Percentiles rank a stretch among this genome's conserved stretches.
phyloP scores from a whole-genome alignment of 2,797 vertebrate species.

The Benthosema pterotum region DNA sequence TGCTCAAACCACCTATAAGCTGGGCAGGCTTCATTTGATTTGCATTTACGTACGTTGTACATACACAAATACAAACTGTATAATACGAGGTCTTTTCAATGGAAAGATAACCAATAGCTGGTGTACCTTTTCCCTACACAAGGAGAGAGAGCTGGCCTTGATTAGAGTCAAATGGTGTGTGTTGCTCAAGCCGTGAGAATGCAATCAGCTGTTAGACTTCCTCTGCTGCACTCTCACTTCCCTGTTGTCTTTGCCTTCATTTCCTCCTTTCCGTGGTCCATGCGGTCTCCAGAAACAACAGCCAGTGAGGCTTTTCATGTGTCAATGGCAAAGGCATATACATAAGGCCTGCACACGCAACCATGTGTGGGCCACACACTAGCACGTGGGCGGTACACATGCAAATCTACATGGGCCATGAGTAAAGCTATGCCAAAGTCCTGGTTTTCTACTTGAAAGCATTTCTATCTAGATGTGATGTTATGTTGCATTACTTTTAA shows the following conservation, averaged over 20 bases:
- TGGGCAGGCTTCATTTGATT: no score
- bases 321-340: not conserved
- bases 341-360: not conserved
- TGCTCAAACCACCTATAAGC: no score
- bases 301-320: not conserved
- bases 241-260: slow-evolving; percentile 7
- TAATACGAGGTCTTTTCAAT: no score
- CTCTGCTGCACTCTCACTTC: slow-evolving; percentile 1
- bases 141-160: not conserved
- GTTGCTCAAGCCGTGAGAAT: not conserved
- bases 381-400: not conserved
- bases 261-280: not conserved
- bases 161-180: slow-evolving; percentile 1
- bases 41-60: no score
- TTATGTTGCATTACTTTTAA: slow-evolving; percentile 5
- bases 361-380: not conserved
- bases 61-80: no score
- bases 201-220: slow-evolving; percentile 6
- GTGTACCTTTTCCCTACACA: not conserved
- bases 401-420: not conserved
- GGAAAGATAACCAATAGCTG: no score
- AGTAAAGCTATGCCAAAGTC: not conserved
- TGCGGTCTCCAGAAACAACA: not conserved
- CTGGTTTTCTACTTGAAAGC: not conserved
- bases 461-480: not conserved